Base-by-base conservation (phyloP, 1,140 invertebrate genomes). In the Calosoma granatense region DNA sequence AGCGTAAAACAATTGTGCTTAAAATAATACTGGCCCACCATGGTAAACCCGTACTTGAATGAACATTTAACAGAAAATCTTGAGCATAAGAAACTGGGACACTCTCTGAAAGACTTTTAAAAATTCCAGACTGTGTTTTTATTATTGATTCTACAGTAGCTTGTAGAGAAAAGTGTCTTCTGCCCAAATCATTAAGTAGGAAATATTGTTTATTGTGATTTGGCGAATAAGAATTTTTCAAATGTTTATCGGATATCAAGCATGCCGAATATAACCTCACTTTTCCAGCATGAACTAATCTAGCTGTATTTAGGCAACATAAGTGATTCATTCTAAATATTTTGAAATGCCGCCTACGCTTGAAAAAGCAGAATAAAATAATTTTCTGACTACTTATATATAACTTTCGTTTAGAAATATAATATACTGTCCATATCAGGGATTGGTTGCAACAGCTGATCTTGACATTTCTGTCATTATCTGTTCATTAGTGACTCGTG, bases 21-120 rank as follows among this genome's bases (percentile, higher is more conserved):
- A 86, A 58, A 2, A 88, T 65, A 57, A 94, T 88, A 14, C 84
- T 80, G 1, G 79, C 78, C 86, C 90, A 93, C 91, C 91, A 94
- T 41, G 89, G 85, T 19, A 92, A 67, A 2, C 87, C 86, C 3
- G 80, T 81, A 3, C 66, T 64, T 56, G 84, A 79, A 71, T 94
- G 90, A 22, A 90, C 69, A 55, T 72, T 68, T 43, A 85, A 63
- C 20, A 91, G 66, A 20, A 75, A 75, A 56, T 86, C 77, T 73
- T 90, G 86, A 41, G 81, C 72, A 57, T 75, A 75, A 61, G 75
- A 76, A 17, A 90, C 85, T 9, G 81, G 74, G 55, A 73, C 71
- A 68, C 84, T 86, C 61, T 84, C 82, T 1, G 85, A 83, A 54
- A 84, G 74, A 22, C 73, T 71, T 57, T 74, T 70, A 60, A 80